Evolutionary conservation across 2,888 invertebrate species (phyloP).

Genomic region (Drosophila flavopinicola): DNA sequence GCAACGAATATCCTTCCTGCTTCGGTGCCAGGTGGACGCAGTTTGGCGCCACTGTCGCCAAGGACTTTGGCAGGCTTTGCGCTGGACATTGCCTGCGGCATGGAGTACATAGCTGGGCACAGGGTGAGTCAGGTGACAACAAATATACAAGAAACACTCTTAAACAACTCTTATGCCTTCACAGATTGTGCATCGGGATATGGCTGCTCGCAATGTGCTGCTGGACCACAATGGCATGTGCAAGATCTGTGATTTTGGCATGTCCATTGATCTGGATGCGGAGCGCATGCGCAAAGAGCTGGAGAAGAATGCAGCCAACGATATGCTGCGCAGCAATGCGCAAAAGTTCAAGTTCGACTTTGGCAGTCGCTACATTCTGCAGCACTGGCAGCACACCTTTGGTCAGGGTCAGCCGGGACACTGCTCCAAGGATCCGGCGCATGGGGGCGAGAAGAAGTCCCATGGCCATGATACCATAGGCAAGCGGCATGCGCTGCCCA

Average conservation of each 20-base stretch:
- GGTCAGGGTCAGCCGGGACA: slow-evolving; percentile 55
- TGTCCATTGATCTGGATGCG: slow-evolving; percentile 89
- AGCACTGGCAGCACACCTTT: slow-evolving; percentile 81
- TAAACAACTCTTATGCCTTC: background rate
- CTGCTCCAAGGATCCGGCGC: slow-evolving; percentile 61
- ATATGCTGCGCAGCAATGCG: slow-evolving; percentile 75
- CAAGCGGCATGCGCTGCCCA: slow-evolving; percentile 83
- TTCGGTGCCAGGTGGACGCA: slow-evolving; percentile 84
- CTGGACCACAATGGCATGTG: slow-evolving; percentile 94
- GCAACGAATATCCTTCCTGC: slow-evolving; percentile 85
- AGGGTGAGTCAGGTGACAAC: slow-evolving; percentile 86
- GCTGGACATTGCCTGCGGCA: slow-evolving; percentile 92
- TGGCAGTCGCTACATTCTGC: slow-evolving; percentile 81
- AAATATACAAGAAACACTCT: background rate
- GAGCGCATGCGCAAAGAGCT: slow-evolving; percentile 74
- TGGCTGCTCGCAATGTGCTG: slow-evolving; percentile 92
- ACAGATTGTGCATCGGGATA: slow-evolving; percentile 93
- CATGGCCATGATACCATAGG: slow-evolving; percentile 82
- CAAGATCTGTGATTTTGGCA: slow-evolving; percentile 95
- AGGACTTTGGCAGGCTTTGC: slow-evolving; percentile 92
- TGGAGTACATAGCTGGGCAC: slow-evolving; percentile 92
- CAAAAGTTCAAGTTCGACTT: slow-evolving; percentile 83
- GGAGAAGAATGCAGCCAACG: slow-evolving; percentile 79
- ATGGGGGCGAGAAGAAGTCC: slow-evolving; percentile 66
- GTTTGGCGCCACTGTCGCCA: slow-evolving; percentile 83